Evolutionary conservation across 2,888 invertebrate species (phyloP).

Genomic region (Ectemnius cavifrons): DNA sequence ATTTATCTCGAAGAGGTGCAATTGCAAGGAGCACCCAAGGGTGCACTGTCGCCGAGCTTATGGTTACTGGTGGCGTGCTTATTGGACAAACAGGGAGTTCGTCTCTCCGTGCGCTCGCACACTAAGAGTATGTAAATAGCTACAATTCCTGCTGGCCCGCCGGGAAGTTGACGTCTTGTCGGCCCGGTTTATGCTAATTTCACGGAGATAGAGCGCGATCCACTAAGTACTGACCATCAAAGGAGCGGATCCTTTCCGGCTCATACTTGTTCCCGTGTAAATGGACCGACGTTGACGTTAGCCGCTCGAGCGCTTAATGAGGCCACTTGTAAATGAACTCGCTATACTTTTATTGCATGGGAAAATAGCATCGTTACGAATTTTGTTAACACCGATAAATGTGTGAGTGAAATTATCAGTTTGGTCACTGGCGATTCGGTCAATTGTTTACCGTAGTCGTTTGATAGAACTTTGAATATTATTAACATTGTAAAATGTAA

Average conservation of each 20-base stretch:
- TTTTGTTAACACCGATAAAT: too few relatives aligned
- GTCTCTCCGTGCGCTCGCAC: slow-evolving; percentile 10
- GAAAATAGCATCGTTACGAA: not conserved
- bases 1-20: not conserved
- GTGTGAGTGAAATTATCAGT: too few relatives aligned
- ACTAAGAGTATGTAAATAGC: slow-evolving; percentile 10
- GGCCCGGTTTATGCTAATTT: slow-evolving; percentile 60
- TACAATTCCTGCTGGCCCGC: slow-evolving; percentile 9
- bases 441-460: too few relatives aligned
- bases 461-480: too few relatives aligned
- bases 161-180: slow-evolving; percentile 15
- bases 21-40: too few relatives aligned
- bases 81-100: slow-evolving; percentile 20
- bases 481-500: too few relatives aligned
- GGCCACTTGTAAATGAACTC: slow-evolving; percentile 9
- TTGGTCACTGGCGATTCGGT: too few relatives aligned
- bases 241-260: slow-evolving; percentile 11
- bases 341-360: slow-evolving; percentile 10
- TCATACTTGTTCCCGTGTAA: slow-evolving; percentile 27
- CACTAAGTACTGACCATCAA: slow-evolving; percentile 37
- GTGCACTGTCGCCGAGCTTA: too few relatives aligned
- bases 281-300: slow-evolving; percentile 20
- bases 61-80: slow-evolving; percentile 3
- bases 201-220: slow-evolving; percentile 59
- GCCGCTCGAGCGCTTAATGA: slow-evolving; percentile 30